Percentiles rank a stretch among this genome's conserved stretches.
phyloP scores from a whole-genome alignment of 1,140 invertebrate genomes.

The Heliconius melpomene region DNA sequence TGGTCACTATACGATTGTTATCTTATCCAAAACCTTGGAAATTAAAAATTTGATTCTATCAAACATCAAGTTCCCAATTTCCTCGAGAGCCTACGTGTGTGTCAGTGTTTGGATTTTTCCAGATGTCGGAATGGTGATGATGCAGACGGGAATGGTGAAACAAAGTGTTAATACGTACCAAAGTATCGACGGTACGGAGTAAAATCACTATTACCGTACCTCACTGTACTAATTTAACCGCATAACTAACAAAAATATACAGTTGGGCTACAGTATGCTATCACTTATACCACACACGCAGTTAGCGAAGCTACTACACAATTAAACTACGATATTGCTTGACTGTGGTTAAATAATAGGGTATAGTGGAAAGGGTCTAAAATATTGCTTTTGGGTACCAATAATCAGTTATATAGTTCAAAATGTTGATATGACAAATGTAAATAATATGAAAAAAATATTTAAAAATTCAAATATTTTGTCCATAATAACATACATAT shows the following conservation, averaged over 20 bases:
- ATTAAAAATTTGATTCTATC: constrained; percentile 55
- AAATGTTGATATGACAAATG: no score
- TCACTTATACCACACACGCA: constrained; percentile 74
- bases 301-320: constrained; percentile 70
- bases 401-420: constrained; percentile 12
- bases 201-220: constrained; percentile 67
- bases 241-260: constrained; percentile 73
- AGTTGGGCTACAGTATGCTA: constrained; percentile 72
- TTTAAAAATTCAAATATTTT: no score
- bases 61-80: constrained; percentile 48
- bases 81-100: constrained; percentile 76
- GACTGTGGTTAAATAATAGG: constrained; percentile 30
- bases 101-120: constrained; percentile 87
- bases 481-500: neutral
- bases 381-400: constrained; percentile 42
- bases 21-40: constrained; percentile 20
- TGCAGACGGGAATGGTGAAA: constrained; percentile 96
- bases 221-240: constrained; percentile 73
- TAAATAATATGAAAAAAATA: no score
- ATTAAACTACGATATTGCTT: constrained; percentile 46
- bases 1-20: neutral
- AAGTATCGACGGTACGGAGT: constrained; percentile 89
- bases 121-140: constrained; percentile 97
- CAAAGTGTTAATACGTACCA: constrained; percentile 89
- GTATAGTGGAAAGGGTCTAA: constrained; percentile 13